phyloP scores from a whole-genome alignment of 2,797 vertebrate genomes.

The Oreortyx pictus region DNA sequence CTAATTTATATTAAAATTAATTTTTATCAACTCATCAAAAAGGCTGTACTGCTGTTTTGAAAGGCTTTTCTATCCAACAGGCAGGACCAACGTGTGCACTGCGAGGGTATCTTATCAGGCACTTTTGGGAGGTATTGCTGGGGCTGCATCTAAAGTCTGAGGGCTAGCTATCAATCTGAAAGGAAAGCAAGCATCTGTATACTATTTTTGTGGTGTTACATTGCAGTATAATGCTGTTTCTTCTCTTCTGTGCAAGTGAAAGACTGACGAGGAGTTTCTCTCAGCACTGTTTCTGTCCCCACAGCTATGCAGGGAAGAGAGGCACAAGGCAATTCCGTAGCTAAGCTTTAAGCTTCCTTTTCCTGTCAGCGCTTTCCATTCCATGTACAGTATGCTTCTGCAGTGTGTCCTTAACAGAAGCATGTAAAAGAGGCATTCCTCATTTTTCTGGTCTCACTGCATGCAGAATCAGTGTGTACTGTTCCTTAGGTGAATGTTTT shows the following conservation, averaged over 20 bases:
- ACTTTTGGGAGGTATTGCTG: background rate
- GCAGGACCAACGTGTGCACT: background rate
- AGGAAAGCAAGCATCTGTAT: background rate
- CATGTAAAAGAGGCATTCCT: background rate
- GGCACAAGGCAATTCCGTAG: background rate
- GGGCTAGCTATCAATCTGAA: accelerated
- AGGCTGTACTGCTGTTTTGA: background rate
- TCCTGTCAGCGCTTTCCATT: background rate
- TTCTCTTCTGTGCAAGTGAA: background rate
- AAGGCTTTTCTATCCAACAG: background rate
- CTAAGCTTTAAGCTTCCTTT: background rate
- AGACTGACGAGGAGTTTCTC: background rate
- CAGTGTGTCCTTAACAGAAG: background rate
- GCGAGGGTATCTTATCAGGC: background rate
- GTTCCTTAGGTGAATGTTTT: background rate
- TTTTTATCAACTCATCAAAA: background rate
- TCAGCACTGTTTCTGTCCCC: background rate
- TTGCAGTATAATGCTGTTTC: background rate
- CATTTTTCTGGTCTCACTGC: background rate
- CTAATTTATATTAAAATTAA: slow-evolving; percentile 49
- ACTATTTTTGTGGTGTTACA: background rate
- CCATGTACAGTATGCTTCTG: background rate
- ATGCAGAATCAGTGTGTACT: background rate
- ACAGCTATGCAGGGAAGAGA: background rate
- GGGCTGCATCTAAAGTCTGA: background rate